Evolutionary conservation across 1,140 invertebrate species (phyloP).

Genomic region (Trypoxylus dichotomus): DNA sequence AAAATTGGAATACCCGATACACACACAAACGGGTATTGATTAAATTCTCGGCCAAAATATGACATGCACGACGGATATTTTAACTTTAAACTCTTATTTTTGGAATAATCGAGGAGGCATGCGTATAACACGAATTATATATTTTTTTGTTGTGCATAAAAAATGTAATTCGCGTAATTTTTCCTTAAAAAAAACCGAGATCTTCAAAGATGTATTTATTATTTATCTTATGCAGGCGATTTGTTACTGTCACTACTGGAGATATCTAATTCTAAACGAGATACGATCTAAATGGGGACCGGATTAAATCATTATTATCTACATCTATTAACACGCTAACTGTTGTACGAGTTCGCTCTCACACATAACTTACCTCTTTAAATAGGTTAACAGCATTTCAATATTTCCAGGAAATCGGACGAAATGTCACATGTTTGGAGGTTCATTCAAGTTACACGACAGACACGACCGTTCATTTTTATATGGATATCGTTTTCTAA

Average conservation of each 20-base stretch:
- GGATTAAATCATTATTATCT: no score
- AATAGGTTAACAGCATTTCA: slow-evolving; percentile 25
- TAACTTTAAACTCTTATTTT: background rate
- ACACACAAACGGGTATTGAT: background rate
- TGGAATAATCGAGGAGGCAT: no score
- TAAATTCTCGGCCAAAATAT: background rate
- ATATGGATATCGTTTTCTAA: background rate
- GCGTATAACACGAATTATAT: background rate
- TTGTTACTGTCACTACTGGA: no score
- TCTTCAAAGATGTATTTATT: no score
- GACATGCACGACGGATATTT: background rate
- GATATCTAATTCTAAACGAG: no score
- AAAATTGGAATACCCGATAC: background rate
- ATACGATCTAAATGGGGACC: no score
- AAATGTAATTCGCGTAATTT: no score
- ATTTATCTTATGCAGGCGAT: no score
- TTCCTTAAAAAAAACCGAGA: no score
- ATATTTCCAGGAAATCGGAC: slow-evolving; percentile 10
- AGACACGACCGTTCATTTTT: background rate
- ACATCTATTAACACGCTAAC: no score
- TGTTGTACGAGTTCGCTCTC: background rate
- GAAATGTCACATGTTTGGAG: background rate
- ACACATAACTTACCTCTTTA: slow-evolving; percentile 1
- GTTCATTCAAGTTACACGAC: background rate
- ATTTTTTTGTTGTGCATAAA: no score